Evolutionary conservation across 2,113 vertebrate genomes (phyloP), one percentile per base, ranked within the genome.

Genomic region (Rhinichthys klamathensis): DNA sequence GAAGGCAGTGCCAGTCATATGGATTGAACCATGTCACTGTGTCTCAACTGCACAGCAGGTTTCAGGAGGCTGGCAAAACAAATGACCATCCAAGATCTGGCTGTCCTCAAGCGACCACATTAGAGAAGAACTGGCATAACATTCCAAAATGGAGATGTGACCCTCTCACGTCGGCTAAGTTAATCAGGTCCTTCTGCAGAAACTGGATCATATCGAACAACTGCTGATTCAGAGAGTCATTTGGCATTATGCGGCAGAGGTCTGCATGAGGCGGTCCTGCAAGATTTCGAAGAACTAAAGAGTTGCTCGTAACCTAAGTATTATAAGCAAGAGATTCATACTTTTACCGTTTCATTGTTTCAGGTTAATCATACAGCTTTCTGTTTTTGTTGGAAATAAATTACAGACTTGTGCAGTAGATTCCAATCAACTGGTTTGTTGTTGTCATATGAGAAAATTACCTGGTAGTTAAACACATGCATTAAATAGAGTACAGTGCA

Each of bases 161-260:
- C 35, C 35, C 35, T 41, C 23, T 81, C 41, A 27, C 10, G 11
- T 23, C 2, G 1, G 27, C 58, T 38, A 67, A 46, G 10, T 44
- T 49, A 81, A 67, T 67, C 58, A 67, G n/a, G 79, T 3, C 41
- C 79, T 67, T 49, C 25, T 67, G 60, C 79, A 49, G 79, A 38
- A 65, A 67, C 35, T 38, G 21, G 32, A 79, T 79, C 56, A 44
- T 16, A n/a, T 78, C 32, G 12, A 60, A 79, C 23, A 18, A 61
- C 13, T 25, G 35, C 21, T n/a, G 32, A 60, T 61, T n/a, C 35
- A 79, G 76, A 44, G 23, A 44, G 56, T 38, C 32, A 58, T 38
- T 78, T 78, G 51, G 30, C 75, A n/a, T 12, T 56, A 56, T 56
- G 30, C 4, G 4, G 15, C 13, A 6, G 72, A 51, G 25, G 44